phyloP scores from a whole-genome alignment of 2,797 vertebrate species.

The Synaphobranchus kaupii region DNA sequence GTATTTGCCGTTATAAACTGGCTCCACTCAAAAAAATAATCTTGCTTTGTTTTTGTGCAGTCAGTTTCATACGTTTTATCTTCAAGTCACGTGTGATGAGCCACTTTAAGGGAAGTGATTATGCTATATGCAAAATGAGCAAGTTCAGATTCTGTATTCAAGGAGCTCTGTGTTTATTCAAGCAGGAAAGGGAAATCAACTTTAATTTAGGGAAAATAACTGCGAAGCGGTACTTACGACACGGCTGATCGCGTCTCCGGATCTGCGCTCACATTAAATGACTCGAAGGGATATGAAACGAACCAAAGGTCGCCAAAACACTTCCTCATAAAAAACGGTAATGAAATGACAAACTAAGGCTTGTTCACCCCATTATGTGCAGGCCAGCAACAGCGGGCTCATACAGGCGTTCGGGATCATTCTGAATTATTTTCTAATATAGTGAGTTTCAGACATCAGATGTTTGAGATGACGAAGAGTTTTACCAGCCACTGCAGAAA shows the following conservation, averaged over 20 bases:
- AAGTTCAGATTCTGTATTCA: not conserved
- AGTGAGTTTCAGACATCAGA: conserved; percentile 30
- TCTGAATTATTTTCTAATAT: conserved; percentile 40
- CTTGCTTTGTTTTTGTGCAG: not conserved
- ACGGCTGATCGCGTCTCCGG: conserved; percentile 49
- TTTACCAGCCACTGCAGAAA: not conserved
- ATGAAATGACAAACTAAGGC: conserved; percentile 50
- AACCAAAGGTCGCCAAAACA: conserved; percentile 52
- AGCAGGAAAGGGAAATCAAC: conserved; percentile 5
- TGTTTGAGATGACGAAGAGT: conserved; percentile 55
- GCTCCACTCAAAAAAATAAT: not conserved
- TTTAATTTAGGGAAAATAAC: conserved; percentile 3
- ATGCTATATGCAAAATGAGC: not conserved
- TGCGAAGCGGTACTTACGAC: not conserved
- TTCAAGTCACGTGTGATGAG: not conserved
- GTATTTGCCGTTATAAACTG: not conserved
- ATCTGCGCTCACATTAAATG: conserved; percentile 56
- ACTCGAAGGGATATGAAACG: conserved; percentile 56
- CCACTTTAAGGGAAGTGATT: not conserved
- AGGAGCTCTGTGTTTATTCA: not conserved
- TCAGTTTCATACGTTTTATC: not conserved
- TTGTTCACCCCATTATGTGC: conserved; percentile 54
- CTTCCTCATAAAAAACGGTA: conserved; percentile 59
- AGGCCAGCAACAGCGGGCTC: conserved; percentile 51
- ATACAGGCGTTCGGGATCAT: conserved; percentile 21